Base-by-base conservation (phyloP, 2,888 invertebrate species). In the Chydorus sphaericus region DNA sequence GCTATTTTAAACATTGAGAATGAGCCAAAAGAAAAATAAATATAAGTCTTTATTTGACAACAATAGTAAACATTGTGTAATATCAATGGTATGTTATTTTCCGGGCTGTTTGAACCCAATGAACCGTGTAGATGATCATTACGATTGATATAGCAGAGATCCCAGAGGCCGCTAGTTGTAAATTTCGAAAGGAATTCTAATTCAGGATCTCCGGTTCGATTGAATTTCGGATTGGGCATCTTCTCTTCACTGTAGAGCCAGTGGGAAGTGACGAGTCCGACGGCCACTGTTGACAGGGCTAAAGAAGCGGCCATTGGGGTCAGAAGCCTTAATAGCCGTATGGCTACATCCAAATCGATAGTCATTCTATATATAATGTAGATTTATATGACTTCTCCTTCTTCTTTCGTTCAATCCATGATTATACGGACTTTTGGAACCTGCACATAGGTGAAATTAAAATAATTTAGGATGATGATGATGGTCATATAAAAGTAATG, bases 181-280 rank as follows among this genome's bases (percentile, higher is more conserved):
- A 80, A 75, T 67, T 84, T 85, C 56, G 82, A 78, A 36, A 82
- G 73, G 59, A 80, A 76, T 63, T 81, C 81, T 64, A 78, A 78
- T 44, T 62, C 62, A 16, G 61, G 61, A 61, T 79, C 81, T 8
- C 79, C 81, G 1, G 87, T 85, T 6, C 85, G 83, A 69, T 88
- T 89, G 69, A 80, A 83, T 53, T 76, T 73, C 11, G 80, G 79
- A 70, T 83, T 86, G 57, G 82, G 78, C 75, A 90, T 80, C 68
- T 84, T 85, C 69, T 91, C 90, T 68, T 87, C 83, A 4, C 88
- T 88, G 63, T 84, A 81, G 26, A 91, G 75, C 91, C 91, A 91
- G 71, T 86, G 83, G 67, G 82, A 83, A 3, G 85, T 85, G 7
- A 80, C 75, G 59, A 86, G 80, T 18, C 85, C 84, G 3, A 84